phyloP scores from a whole-genome alignment of 1,140 invertebrate genomes.

The Hirudo medicinalis region DNA sequence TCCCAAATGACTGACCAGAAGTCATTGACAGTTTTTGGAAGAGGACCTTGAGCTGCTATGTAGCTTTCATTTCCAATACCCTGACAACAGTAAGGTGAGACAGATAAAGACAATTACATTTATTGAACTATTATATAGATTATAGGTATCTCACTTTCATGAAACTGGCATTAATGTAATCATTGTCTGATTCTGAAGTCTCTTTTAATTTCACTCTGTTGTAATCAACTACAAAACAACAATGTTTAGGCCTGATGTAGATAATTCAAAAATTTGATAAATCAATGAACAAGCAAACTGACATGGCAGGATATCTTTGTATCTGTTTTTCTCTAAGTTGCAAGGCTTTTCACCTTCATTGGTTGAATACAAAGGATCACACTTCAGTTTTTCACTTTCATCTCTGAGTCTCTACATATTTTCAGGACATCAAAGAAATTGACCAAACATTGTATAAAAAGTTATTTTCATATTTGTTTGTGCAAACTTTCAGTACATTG shows the following conservation, averaged over 20 bases:
- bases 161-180: conserved; percentile 92
- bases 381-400: conserved; percentile 23
- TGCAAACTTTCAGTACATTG: too few species aligned
- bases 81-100: too few species aligned
- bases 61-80: conserved; percentile 48
- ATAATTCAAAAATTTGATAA: not conserved
- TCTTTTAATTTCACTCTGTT: conserved; percentile 64
- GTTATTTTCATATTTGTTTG: too few species aligned
- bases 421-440: too few species aligned
- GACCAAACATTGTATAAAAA: too few species aligned
- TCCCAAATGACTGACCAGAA: conserved; percentile 92
- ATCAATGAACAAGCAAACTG: conserved; percentile 3
- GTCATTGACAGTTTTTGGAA: conserved; percentile 86
- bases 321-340: conserved; percentile 34
- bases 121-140: too few species aligned
- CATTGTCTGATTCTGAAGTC: conserved; percentile 51
- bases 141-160: conserved; percentile 54
- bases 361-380: conserved; percentile 25
- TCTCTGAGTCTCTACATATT: conserved; percentile 26
- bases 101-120: too few species aligned
- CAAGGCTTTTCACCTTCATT: conserved; percentile 26
- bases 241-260: not conserved
- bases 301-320: conserved; percentile 33
- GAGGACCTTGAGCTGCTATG: conserved; percentile 84
- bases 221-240: conserved; percentile 63